Evolutionary conservation across 2,888 invertebrate species (phyloP).

Genomic region (Macrosiphum euphorbiae): DNA sequence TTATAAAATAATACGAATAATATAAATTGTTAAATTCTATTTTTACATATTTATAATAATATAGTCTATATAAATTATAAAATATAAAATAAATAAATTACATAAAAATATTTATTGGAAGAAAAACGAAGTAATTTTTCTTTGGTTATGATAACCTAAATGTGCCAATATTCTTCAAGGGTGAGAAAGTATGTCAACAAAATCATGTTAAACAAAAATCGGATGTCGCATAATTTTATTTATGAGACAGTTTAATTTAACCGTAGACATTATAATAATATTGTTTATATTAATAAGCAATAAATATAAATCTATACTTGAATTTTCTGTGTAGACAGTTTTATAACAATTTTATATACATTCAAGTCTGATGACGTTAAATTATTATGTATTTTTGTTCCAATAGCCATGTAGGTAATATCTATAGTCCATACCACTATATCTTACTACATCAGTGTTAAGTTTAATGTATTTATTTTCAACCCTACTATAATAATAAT

Average conservation of each 20-base stretch:
- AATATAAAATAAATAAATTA: no score
- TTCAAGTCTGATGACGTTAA: neutral
- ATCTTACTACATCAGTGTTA: neutral
- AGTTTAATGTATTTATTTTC: neutral
- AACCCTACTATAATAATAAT: neutral
- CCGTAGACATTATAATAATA: no score
- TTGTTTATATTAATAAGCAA: neutral
- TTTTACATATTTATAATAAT: constrained; percentile 5
- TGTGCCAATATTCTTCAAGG: neutral
- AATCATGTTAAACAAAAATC: neutral
- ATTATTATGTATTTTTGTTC: neutral
- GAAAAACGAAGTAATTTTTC: neutral
- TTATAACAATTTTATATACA: neutral
- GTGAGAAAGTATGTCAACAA: neutral
- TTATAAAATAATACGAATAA: neutral
- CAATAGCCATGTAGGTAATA: neutral
- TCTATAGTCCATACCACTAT: neutral
- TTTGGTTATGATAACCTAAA: neutral
- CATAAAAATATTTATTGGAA: neutral
- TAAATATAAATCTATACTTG: neutral
- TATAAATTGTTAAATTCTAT: neutral
- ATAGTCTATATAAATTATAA: no score
- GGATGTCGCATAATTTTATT: no score
- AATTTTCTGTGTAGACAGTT: neutral
- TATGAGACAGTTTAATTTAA: no score